phyloP scores from a whole-genome alignment of 2,113 vertebrate species.

The Paradoxurus hermaphroditus region DNA sequence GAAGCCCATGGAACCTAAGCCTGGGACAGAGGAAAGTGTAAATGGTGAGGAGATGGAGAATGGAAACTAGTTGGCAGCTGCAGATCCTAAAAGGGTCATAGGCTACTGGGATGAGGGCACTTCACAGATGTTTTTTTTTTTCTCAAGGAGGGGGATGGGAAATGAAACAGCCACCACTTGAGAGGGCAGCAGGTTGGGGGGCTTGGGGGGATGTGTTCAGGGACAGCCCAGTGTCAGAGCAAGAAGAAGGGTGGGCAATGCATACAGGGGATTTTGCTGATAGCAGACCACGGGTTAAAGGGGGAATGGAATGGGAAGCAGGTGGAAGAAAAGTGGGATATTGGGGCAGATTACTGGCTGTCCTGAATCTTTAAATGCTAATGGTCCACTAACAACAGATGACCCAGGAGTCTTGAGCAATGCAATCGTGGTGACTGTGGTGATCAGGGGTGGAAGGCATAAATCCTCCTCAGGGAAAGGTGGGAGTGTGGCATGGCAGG shows the following conservation, averaged over 20 bases:
- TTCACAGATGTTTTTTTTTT: not conserved
- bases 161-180: accelerated
- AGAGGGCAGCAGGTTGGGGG: not conserved
- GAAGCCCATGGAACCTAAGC: not conserved
- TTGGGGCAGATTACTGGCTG: accelerated
- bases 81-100: too few relatives aligned
- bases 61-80: not conserved
- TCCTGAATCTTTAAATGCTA: not conserved
- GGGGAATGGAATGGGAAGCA: not conserved
- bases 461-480: not conserved
- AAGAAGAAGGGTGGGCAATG: too few relatives aligned
- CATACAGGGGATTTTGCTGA: not conserved
- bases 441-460: not conserved
- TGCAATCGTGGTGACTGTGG: too few relatives aligned
- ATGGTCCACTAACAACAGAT: accelerated
- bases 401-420: too few relatives aligned
- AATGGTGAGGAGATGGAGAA: not conserved
- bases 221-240: too few relatives aligned
- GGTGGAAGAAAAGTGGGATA: not conserved
- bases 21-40: not conserved
- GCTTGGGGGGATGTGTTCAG: not conserved
- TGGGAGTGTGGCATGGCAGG: accelerated
- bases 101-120: not conserved
- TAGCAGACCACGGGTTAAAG: not conserved
- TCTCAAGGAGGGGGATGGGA: not conserved